Conservation (phyloP, 2,113 vertebrate species). For the Micronycteris hirsuta region DNA sequence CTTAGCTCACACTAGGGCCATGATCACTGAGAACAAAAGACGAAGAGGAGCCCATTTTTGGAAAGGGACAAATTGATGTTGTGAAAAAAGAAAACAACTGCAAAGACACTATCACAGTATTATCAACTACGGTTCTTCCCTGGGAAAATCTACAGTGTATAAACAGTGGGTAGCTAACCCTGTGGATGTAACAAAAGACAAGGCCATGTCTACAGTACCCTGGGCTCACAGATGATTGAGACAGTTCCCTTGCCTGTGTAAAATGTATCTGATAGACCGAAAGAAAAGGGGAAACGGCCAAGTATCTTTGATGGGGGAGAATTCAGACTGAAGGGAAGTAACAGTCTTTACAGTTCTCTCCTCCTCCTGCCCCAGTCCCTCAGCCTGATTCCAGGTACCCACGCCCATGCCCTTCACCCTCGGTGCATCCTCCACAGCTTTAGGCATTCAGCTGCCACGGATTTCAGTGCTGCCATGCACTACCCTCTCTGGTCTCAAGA, state of each 20-base stretch:
- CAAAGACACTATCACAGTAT: neutral
- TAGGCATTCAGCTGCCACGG: neutral
- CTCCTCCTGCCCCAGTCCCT: neutral
- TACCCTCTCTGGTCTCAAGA: neutral
- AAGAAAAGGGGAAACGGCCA: neutral
- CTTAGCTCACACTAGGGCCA: neutral
- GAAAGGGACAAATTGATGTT: neutral
- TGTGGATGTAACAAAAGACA: neutral
- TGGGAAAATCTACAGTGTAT: neutral
- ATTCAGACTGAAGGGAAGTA: neutral
- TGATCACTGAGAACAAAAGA: neutral
- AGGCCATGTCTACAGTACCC: neutral
- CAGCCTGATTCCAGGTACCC: no score
- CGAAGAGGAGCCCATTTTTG: neutral
- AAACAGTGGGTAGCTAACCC: neutral
- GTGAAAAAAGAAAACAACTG: neutral
- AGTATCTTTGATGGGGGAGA: neutral
- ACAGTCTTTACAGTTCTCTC: neutral
- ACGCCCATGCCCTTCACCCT: neutral
- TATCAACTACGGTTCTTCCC: neutral
- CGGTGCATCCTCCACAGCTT: neutral
- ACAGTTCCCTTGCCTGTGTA: neutral
- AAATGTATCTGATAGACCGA: neutral
- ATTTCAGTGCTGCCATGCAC: neutral
- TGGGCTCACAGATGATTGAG: neutral